Conservation (phyloP, 2,113 vertebrate genomes). For the Triplophysa siluroides region DNA sequence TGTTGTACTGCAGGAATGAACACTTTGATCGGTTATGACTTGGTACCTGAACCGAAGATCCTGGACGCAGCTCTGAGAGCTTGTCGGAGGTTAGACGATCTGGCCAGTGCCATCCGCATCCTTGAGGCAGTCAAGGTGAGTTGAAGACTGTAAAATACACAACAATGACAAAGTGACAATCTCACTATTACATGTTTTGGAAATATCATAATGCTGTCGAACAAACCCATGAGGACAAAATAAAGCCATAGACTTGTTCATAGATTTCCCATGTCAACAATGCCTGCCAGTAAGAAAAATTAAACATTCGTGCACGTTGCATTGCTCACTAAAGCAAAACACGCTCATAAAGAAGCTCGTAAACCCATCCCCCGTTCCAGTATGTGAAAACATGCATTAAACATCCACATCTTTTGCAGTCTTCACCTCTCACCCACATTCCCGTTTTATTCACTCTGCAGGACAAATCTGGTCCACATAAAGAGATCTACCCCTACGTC, state of each 20-base stretch:
- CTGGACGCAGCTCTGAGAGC: constrained; percentile 92
- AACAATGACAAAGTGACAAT: not conserved
- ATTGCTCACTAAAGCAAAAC: not conserved
- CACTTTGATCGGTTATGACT: constrained; percentile 91
- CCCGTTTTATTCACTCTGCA: constrained; percentile 56
- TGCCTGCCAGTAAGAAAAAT: not conserved
- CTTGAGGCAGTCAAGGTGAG: constrained; percentile 94
- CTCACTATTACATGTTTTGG: too few species aligned
- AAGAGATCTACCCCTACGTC: constrained; percentile 96
- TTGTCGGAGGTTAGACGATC: constrained; percentile 92
- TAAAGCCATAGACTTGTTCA: too few species aligned
- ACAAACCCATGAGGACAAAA: too few species aligned
- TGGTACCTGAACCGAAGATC: constrained; percentile 98
- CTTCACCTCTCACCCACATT: not conserved
- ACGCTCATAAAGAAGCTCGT: not conserved
- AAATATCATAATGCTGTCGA: too few species aligned
- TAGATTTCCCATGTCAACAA: not conserved
- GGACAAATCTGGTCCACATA: constrained; percentile 96
- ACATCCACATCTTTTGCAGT: not conserved
- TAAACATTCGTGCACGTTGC: not conserved
- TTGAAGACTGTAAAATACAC: constrained; percentile 3
- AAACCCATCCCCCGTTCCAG: not conserved
- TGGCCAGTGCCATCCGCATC: constrained; percentile 93
- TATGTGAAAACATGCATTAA: not conserved
- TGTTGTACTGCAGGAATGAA: constrained; percentile 84